Percentiles rank a stretch among this genome's conserved stretches.
These are phyloP conservation scores for Passer domesticus DNA, from an alignment of 2,113 vertebrate species.

Conservation along the genomic window DNA sequence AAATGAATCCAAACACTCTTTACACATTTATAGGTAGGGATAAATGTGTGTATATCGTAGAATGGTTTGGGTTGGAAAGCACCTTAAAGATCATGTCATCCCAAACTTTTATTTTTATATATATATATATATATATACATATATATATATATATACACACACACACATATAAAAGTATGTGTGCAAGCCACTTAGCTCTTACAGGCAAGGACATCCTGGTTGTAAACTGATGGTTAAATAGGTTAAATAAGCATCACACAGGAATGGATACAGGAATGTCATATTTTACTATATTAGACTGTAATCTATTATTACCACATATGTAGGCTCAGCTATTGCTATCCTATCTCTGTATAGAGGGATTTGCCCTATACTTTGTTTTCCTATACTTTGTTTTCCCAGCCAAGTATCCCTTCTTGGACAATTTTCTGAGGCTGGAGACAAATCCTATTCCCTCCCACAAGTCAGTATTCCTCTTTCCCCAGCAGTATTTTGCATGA, in stretches of 20 bases:
- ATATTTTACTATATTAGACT: neutral
- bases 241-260: neutral
- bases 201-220: neutral
- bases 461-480: neutral
- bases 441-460: neutral
- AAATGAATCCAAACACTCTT: neutral
- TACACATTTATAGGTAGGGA: fast-evolving
- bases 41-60: no score
- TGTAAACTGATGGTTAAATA: neutral
- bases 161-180: neutral
- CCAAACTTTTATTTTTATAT: neutral
- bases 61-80: neutral
- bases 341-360: neutral
- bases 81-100: neutral
- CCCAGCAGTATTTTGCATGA: neutral
- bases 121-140: no score
- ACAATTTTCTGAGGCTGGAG: neutral
- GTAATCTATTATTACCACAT: neutral
- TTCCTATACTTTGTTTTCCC: neutral
- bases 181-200: neutral
- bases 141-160: no score
- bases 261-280: neutral
- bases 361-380: neutral
- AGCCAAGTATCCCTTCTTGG: neutral
- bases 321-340: neutral